Evolutionary conservation across 2,113 vertebrate species (phyloP).

Genomic region (Lycaon pictus): DNA sequence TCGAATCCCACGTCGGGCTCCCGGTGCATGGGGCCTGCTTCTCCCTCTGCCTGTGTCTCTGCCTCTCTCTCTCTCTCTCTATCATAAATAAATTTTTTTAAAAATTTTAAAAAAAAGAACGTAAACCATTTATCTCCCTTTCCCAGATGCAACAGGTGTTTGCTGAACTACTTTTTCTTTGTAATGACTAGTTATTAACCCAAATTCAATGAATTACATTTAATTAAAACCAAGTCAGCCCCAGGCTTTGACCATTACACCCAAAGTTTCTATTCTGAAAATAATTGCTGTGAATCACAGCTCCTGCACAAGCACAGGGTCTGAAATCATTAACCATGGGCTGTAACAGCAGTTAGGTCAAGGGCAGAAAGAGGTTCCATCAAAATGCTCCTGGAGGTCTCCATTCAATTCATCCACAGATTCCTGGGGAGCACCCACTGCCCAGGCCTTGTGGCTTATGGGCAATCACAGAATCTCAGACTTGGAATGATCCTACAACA

Average conservation of each 20-base stretch:
- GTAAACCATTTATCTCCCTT: background rate
- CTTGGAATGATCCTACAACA: background rate
- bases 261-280: background rate
- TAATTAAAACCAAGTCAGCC: conserved; percentile 38
- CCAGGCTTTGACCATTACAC: background rate
- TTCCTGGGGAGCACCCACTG: background rate
- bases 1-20: no score
- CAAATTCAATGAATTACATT: background rate
- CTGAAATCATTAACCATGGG: background rate
- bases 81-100: no score
- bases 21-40: no score
- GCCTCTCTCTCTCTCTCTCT: no score
- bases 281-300: conserved; percentile 11
- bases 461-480: background rate
- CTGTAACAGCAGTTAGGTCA: background rate
- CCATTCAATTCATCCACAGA: background rate
- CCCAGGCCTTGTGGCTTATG: background rate
- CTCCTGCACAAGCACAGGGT: background rate
- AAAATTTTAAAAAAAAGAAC: background rate
- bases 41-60: no score
- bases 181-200: conserved; percentile 57
- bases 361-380: background rate
- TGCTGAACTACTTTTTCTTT: conserved; percentile 25
- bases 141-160: conserved; percentile 26
- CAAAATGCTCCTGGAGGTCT: background rate